phyloP scores from a whole-genome alignment of 1,140 invertebrate species.

The Hypsibius dujardini region DNA sequence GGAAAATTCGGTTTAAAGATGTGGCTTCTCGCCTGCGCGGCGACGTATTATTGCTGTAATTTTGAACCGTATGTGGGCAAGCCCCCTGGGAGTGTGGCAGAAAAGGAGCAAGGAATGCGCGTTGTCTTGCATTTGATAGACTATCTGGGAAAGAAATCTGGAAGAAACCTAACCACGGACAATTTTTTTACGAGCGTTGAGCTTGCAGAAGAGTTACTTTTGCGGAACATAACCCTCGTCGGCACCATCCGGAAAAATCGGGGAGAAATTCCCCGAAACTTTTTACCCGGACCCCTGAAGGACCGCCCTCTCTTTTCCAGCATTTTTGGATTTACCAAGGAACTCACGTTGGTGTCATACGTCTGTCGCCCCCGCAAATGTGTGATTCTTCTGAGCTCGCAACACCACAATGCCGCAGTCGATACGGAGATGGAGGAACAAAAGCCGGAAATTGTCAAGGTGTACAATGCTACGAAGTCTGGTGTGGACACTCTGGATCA shows the following conservation, averaged over 20 bases:
- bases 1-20: slow-evolving; percentile 35
- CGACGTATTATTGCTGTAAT: slow-evolving; percentile 21
- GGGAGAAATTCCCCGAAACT: slow-evolving; percentile 29
- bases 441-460: slow-evolving; percentile 32
- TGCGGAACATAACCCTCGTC: slow-evolving; percentile 29
- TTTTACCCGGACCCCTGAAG: slow-evolving; percentile 19
- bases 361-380: slow-evolving; percentile 28
- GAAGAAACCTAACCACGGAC: slow-evolving; percentile 30
- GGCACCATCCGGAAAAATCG: slow-evolving; percentile 36
- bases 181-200: slow-evolving; percentile 33
- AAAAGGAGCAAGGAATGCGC: slow-evolving; percentile 21
- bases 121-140: slow-evolving; percentile 27
- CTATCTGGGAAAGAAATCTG: slow-evolving; percentile 26
- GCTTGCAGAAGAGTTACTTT: slow-evolving; percentile 24
- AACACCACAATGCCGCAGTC: slow-evolving; percentile 23
- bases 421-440: slow-evolving; percentile 22
- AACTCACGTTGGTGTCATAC: slow-evolving; percentile 28
- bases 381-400: slow-evolving; percentile 30
- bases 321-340: slow-evolving; percentile 23
- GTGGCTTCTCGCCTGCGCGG: slow-evolving; percentile 22
- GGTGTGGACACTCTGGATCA: slow-evolving; percentile 35
- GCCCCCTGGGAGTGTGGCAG: background rate
- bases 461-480: slow-evolving; percentile 35
- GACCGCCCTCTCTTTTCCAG: slow-evolving; percentile 26
- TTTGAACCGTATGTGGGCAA: slow-evolving; percentile 23